Conservation (phyloP, 2,888 invertebrate genomes). For the Temnothorax ravouxi region DNA sequence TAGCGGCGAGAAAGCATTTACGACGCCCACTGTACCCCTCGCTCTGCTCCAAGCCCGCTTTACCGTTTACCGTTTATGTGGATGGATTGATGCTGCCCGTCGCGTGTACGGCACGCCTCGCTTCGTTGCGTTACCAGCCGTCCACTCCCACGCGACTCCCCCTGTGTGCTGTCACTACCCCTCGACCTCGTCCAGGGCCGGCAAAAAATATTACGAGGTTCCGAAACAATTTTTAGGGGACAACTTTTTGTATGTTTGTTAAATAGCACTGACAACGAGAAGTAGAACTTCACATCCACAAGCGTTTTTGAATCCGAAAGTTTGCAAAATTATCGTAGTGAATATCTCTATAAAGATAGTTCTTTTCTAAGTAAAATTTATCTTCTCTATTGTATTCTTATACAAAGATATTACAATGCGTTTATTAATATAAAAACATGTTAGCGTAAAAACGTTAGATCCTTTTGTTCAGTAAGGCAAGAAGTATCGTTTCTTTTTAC, state of each 20-base stretch:
- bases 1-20: constrained; percentile 33
- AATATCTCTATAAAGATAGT: not conserved
- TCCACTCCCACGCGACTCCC: constrained; percentile 87
- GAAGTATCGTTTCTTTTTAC: not conserved
- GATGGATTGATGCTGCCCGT: constrained; percentile 85
- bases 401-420: not conserved
- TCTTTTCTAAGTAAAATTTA: not conserved
- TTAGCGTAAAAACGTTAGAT: not conserved
- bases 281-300: not conserved
- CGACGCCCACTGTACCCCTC: constrained; percentile 40
- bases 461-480: not conserved
- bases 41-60: constrained; percentile 65
- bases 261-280: not conserved
- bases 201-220: constrained; percentile 27
- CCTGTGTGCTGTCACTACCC: constrained; percentile 77
- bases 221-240: constrained; percentile 28
- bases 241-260: not conserved
- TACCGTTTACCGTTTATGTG: constrained; percentile 84
- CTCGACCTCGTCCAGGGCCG: constrained; percentile 70
- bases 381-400: not conserved
- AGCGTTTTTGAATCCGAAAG: not conserved
- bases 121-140: constrained; percentile 86
- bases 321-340: not conserved
- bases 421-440: not conserved
- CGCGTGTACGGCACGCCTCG: constrained; percentile 85